Evolutionary conservation across 2,113 vertebrate species (phyloP).

Genomic region (Eclectus roratus): DNA sequence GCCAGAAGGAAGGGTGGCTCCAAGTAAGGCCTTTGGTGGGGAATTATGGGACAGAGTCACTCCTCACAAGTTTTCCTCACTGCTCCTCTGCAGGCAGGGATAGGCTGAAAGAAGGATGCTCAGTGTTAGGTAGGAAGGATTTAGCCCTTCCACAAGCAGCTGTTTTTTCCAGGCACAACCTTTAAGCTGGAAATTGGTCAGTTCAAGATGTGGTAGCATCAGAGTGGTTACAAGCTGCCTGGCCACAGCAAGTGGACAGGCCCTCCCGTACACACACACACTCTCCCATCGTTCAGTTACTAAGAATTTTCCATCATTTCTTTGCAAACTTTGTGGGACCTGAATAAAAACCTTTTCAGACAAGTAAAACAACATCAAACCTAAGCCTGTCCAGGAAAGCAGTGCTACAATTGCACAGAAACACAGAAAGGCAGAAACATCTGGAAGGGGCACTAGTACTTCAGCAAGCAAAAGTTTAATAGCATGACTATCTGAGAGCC

Average conservation of each 20-base stretch:
- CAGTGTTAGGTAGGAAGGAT: background rate
- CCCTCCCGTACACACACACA: background rate
- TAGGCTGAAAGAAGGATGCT: background rate
- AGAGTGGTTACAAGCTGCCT: background rate
- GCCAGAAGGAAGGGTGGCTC: background rate
- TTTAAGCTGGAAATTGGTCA: background rate
- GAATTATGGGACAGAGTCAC: background rate
- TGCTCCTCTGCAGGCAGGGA: background rate
- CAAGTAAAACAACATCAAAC: background rate
- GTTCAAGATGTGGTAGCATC: background rate
- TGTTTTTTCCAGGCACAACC: background rate
- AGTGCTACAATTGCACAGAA: background rate
- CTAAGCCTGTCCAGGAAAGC: background rate
- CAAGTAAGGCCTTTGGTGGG: background rate
- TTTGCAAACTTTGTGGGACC: background rate
- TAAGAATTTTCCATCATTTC: background rate
- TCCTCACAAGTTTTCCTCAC: background rate
- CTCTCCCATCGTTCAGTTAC: background rate
- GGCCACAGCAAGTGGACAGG: background rate
- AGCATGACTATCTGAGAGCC: background rate
- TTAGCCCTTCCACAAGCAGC: background rate
- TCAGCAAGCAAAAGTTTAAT: background rate
- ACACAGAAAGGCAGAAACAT: background rate
- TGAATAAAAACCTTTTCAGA: background rate
- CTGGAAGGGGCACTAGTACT: background rate